phyloP scores from a whole-genome alignment of 2,888 invertebrate species.

The Perdita meconis region DNA sequence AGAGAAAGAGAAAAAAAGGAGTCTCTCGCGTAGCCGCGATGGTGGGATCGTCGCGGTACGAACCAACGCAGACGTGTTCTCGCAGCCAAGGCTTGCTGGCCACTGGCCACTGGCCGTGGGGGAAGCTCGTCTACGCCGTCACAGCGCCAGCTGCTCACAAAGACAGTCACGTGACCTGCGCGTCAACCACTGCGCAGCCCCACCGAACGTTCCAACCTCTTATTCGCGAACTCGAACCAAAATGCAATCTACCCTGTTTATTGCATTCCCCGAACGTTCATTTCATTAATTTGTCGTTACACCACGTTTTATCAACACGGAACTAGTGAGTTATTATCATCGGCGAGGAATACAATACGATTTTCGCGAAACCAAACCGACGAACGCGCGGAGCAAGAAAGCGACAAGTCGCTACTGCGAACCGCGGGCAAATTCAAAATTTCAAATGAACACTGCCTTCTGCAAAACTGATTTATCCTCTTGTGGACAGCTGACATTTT shows the following conservation, averaged over 20 bases:
- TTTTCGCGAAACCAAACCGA: no score
- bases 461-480: no score
- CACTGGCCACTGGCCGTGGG: conserved; percentile 72
- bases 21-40: conserved; percentile 71
- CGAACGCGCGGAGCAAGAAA: no score
- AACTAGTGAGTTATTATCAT: neutral
- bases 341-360: no score
- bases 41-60: conserved; percentile 68
- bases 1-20: conserved; percentile 61
- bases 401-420: no score
- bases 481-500: no score
- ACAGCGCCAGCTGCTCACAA: conserved; percentile 67
- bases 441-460: no score
- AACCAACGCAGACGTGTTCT: conserved; percentile 69
- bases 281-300: conserved; percentile 14
- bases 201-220: conserved; percentile 19
- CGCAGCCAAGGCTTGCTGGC: conserved; percentile 79
- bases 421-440: no score
- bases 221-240: conserved; percentile 22
- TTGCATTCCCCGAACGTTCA: neutral
- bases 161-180: conserved; percentile 68
- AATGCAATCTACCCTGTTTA: neutral
- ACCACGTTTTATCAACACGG: neutral
- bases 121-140: conserved; percentile 45
- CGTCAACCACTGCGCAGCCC: conserved; percentile 20